Conservation (phyloP, 53 echinoderm and acorn worm genomes). For the Temnopleurus reevesii region DNA sequence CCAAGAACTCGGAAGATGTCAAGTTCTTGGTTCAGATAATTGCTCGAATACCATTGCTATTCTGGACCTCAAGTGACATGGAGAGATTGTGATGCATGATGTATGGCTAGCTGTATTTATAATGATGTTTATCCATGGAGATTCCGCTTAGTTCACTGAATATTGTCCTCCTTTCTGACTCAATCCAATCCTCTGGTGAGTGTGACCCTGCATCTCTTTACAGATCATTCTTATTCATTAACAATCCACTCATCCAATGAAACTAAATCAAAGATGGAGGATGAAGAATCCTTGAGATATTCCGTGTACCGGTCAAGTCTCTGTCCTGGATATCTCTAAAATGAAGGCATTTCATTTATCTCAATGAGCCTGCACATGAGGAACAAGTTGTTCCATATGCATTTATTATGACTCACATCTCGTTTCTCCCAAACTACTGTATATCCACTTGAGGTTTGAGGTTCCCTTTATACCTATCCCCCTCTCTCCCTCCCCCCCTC, state of each 20-base stretch:
- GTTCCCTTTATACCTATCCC: neutral
- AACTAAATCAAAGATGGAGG: neutral
- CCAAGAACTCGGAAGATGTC: too few relatives aligned
- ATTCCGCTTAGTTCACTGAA: neutral
- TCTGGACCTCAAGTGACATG: neutral
- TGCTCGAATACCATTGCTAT: neutral
- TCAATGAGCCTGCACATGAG: neutral
- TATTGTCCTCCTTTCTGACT: neutral
- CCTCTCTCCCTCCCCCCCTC: neutral
- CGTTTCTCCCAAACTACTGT: too few relatives aligned
- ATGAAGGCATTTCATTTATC: neutral
- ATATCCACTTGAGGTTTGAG: too few relatives aligned
- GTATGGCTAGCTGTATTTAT: neutral
- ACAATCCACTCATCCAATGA: neutral
- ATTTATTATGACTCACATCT: slow-evolving; percentile 13
- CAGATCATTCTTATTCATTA: neutral
- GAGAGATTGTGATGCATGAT: neutral
- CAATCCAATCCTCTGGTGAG: neutral
- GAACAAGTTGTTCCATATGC: neutral
- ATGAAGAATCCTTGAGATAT: slow-evolving; percentile 6
- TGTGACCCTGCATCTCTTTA: slow-evolving; percentile 11
- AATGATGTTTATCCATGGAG: slow-evolving; percentile 27
- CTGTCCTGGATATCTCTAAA: neutral
- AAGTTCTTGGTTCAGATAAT: slow-evolving; percentile 20
- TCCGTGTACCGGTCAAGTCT: neutral